phyloP scores from a whole-genome alignment of 2,113 vertebrate genomes.

The Conger conger region DNA sequence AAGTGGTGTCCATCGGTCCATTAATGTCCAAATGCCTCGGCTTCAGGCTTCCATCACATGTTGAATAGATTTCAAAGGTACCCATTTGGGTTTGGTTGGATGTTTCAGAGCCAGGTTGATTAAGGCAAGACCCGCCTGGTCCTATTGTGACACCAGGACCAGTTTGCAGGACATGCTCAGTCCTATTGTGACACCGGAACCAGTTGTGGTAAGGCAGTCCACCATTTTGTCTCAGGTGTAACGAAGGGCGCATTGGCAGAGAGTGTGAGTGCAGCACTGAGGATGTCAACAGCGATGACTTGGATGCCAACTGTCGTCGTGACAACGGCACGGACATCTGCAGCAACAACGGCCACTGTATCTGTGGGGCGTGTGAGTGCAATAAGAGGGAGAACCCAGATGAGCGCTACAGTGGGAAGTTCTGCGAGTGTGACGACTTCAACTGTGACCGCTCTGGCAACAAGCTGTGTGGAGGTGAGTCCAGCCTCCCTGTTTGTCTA shows the following conservation, averaged over 20 bases:
- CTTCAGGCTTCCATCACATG: no score
- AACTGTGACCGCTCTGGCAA: constrained; percentile 95
- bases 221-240: constrained; percentile 73
- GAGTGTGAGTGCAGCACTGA: constrained; percentile 93
- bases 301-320: constrained; percentile 92
- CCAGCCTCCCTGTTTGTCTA: background rate
- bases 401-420: constrained; percentile 91
- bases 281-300: constrained; percentile 90
- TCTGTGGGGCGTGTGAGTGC: constrained; percentile 95
- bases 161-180: background rate
- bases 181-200: background rate
- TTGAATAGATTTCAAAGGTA: background rate
- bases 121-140: background rate
- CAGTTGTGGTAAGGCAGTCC: background rate
- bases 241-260: constrained; percentile 88
- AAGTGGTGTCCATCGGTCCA: no score
- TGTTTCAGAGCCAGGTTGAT: background rate
- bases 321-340: constrained; percentile 95
- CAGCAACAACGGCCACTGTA: constrained; percentile 93
- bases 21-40: no score
- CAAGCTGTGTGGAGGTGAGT: constrained; percentile 91
- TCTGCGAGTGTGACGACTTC: constrained; percentile 97
- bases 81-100: background rate
- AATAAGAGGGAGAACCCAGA: constrained; percentile 88
- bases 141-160: background rate